A percentile compares a stretch with the other conserved stretches of the same genome.
Conservation (phyloP, 2,797 vertebrate species). For the Diplodus puntazzo region DNA sequence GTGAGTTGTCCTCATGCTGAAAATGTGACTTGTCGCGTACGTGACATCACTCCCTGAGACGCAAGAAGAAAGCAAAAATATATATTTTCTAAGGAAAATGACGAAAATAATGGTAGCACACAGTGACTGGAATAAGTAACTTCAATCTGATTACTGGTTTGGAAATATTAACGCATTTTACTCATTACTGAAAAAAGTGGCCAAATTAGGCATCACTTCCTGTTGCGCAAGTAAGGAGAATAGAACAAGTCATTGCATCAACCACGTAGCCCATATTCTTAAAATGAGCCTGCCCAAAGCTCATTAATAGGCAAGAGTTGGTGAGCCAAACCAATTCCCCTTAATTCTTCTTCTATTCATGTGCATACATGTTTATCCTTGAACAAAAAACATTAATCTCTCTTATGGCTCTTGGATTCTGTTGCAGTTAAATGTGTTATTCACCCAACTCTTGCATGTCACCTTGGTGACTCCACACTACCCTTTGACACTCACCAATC, state of each 20-base stretch:
- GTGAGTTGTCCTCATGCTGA: no score
- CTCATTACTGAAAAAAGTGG: no score
- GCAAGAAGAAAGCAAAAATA: no score
- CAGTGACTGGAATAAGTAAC: no score
- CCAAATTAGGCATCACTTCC: neutral
- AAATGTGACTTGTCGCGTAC: no score
- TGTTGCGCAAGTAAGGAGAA: constrained; percentile 8
- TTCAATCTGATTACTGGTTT: no score
- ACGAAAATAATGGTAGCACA: no score
- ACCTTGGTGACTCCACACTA: neutral
- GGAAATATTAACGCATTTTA: no score
- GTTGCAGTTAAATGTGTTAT: constrained; percentile 45
- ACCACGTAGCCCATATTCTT: constrained; percentile 6
- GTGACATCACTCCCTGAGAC: no score
- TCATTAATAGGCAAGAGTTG: constrained; percentile 49
- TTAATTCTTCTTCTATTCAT: constrained; percentile 42
- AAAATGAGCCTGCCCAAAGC: constrained; percentile 29
- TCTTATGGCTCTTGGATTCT: constrained; percentile 15
- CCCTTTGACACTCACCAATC: constrained; percentile 22
- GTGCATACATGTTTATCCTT: constrained; percentile 37
- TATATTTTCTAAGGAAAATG: no score
- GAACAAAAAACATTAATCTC: constrained; percentile 46
- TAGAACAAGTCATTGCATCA: constrained; percentile 24
- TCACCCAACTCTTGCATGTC: constrained; percentile 31
- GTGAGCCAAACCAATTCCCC: constrained; percentile 40